Evolutionary conservation across 2,113 vertebrate genomes (phyloP).

Genomic region (Hyperopisus bebe): DNA sequence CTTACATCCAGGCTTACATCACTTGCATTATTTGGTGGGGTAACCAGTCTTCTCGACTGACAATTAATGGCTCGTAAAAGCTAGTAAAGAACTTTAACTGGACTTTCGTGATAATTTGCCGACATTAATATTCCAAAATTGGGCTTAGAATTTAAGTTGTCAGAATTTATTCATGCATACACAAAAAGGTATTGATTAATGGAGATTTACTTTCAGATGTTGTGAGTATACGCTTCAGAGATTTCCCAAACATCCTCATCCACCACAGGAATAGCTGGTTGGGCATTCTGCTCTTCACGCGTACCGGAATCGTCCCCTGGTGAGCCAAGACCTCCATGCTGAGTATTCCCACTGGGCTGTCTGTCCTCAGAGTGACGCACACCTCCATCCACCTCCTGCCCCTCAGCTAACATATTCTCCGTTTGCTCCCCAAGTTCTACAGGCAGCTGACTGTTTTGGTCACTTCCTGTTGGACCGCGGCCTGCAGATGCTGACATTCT

Average conservation of each 20-base stretch:
- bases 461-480: background rate
- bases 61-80: background rate
- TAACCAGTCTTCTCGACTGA: background rate
- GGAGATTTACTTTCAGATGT: background rate
- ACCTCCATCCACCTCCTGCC: background rate
- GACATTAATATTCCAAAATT: background rate
- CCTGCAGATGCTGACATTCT: background rate
- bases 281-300: background rate
- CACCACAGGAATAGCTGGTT: conserved; percentile 23
- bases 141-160: background rate
- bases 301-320: background rate
- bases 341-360: background rate
- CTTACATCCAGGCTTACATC: background rate
- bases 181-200: background rate
- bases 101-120: background rate
- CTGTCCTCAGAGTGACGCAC: background rate
- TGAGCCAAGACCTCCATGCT: background rate
- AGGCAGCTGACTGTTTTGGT: background rate
- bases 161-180: background rate
- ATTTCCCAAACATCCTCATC: conserved; percentile 55
- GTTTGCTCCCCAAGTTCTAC: background rate
- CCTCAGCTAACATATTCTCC: background rate
- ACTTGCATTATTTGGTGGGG: background rate
- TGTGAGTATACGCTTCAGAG: background rate
- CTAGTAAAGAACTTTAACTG: background rate